Evolutionary conservation across 2,888 invertebrate genomes (phyloP).

Genomic region (Papilio protenor): DNA sequence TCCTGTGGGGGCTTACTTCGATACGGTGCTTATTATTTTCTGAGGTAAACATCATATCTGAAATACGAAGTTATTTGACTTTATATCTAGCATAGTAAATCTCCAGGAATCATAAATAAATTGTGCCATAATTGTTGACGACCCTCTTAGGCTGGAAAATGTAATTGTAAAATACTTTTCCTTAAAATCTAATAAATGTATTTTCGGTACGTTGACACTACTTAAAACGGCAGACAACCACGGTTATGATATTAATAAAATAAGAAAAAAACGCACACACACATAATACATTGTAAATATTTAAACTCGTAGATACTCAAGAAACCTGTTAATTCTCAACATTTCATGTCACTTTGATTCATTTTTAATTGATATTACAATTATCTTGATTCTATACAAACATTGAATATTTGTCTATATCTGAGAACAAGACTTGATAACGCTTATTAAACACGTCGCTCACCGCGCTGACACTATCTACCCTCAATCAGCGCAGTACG

Average conservation of each 20-base stretch:
- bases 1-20: slow-evolving; percentile 65
- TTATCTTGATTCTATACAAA: slow-evolving; percentile 6
- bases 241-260: too few relatives aligned
- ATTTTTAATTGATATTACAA: not conserved
- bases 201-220: too few relatives aligned
- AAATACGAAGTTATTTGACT: slow-evolving; percentile 31
- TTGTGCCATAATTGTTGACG: not conserved
- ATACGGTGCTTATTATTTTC: slow-evolving; percentile 59
- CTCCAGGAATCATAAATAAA: not conserved
- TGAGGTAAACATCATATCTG: slow-evolving; percentile 41
- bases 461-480: slow-evolving; percentile 75
- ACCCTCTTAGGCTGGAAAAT: too few relatives aligned
- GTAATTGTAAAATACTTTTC: too few relatives aligned
- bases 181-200: not conserved
- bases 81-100: slow-evolving; percentile 5
- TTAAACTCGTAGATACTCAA: too few relatives aligned
- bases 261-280: too few relatives aligned
- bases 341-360: not conserved
- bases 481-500: slow-evolving; percentile 67
- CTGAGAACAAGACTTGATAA: slow-evolving; percentile 65
- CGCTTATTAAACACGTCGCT: slow-evolving; percentile 81
- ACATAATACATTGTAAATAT: too few relatives aligned
- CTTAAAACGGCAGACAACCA: too few relatives aligned
- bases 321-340: not conserved
- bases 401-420: slow-evolving; percentile 33